Evolutionary conservation across 2,113 vertebrate species (phyloP).

Genomic region (Pedionomus torquatus): DNA sequence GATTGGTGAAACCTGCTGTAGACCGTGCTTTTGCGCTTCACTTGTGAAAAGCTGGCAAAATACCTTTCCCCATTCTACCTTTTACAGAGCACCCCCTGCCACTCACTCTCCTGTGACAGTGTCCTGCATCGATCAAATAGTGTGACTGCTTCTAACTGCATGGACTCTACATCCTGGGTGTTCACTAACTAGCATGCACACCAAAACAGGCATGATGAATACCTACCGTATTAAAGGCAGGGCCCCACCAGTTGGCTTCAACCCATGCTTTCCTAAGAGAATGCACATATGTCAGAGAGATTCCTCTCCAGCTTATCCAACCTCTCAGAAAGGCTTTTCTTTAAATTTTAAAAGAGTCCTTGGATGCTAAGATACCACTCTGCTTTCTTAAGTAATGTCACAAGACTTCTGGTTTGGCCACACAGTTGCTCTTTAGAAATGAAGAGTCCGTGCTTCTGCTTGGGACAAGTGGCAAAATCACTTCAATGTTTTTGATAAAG

Average conservation of each 20-base stretch:
- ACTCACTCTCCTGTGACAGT: background rate
- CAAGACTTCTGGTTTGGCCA: constrained; percentile 87
- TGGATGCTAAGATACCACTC: constrained; percentile 88
- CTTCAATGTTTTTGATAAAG: constrained; percentile 28
- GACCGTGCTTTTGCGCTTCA: background rate
- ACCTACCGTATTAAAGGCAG: constrained; percentile 41
- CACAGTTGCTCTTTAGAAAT: constrained; percentile 84
- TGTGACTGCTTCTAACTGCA: background rate
- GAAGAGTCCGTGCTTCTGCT: constrained; percentile 81
- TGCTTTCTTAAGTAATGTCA: constrained; percentile 89
- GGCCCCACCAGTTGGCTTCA: constrained; percentile 35
- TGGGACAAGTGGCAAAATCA: constrained; percentile 76
- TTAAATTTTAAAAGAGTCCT: constrained; percentile 71
- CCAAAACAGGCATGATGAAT: constrained; percentile 18
- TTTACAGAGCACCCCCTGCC: background rate
- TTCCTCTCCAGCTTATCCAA: constrained; percentile 72
- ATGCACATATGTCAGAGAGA: constrained; percentile 75
- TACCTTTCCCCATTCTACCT: background rate
- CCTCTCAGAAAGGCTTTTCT: constrained; percentile 76
- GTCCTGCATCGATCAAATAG: background rate
- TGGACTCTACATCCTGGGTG: background rate
- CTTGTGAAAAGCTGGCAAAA: background rate
- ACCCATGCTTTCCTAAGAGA: constrained; percentile 52
- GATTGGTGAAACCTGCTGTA: background rate
- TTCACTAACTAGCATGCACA: constrained; percentile 46